Conservation (phyloP, 2,888 invertebrate genomes). For the Tholera decimalis region DNA sequence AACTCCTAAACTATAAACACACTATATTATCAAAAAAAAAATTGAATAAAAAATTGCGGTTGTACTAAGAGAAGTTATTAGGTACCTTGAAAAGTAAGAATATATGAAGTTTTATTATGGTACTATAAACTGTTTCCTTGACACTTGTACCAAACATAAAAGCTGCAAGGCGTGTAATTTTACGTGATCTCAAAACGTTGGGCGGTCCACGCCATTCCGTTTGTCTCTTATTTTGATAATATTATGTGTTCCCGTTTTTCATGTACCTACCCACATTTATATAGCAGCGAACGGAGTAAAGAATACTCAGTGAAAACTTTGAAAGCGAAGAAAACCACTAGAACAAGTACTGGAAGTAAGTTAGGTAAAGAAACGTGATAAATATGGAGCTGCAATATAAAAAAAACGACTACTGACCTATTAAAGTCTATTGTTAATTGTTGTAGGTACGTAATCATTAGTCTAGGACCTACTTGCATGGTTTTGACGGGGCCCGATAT, state of each 20-base stretch:
- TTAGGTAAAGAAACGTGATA: neutral
- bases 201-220: conserved; percentile 68
- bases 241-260: conserved; percentile 59
- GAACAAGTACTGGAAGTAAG: neutral
- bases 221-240: conserved; percentile 76
- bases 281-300: conserved; percentile 8
- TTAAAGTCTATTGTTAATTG: neutral
- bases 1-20: too few species aligned
- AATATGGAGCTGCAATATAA: too few species aligned
- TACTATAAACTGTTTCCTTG: conserved; percentile 26
- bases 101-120: too few species aligned
- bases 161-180: conserved; percentile 80
- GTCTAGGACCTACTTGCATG: too few species aligned
- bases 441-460: neutral
- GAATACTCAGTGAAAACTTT: conserved; percentile 15
- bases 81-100: too few species aligned
- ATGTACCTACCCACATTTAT: conserved; percentile 31
- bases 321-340: neutral
- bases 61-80: too few species aligned
- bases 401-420: neutral
- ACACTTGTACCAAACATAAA: conserved; percentile 66
- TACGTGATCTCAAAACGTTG: conserved; percentile 80
- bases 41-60: too few species aligned
- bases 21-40: too few species aligned
- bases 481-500: too few species aligned